Conservation (phyloP, 2,797 vertebrate genomes). For the Ctenochaetus hawaiiensis region DNA sequence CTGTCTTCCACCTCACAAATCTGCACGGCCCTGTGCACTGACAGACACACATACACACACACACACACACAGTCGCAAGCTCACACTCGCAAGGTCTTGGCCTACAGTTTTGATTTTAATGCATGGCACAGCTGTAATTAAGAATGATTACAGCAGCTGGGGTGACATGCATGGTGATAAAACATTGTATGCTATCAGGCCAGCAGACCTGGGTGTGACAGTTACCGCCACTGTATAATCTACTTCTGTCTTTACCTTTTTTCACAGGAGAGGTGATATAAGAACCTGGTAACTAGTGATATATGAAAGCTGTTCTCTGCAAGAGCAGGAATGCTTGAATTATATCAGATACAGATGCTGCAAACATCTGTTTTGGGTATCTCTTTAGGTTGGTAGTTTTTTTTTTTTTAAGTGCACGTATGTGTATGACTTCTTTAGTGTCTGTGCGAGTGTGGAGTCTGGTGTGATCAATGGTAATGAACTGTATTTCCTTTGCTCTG, state of each 20-base stretch:
- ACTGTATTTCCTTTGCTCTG: slow-evolving; percentile 67
- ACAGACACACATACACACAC: background rate
- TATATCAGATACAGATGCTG: slow-evolving; percentile 47
- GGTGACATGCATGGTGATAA: slow-evolving; percentile 55
- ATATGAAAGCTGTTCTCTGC: slow-evolving; percentile 40
- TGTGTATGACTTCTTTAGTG: slow-evolving; percentile 39
- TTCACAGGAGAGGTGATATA: slow-evolving; percentile 28
- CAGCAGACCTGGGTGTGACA: slow-evolving; percentile 33
- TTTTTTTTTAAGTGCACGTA: slow-evolving; percentile 22
- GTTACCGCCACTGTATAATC: slow-evolving; percentile 29
- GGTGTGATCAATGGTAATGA: slow-evolving; percentile 73
- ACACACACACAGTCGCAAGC: background rate
- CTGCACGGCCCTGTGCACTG: background rate
- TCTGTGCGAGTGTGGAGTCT: slow-evolving; percentile 21
- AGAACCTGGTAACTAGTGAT: slow-evolving; percentile 31
- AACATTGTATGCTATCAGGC: slow-evolving; percentile 32
- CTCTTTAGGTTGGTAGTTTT: slow-evolving; percentile 11
- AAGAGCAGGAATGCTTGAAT: slow-evolving; percentile 34
- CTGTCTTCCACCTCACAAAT: slow-evolving; percentile 24
- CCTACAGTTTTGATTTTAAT: slow-evolving; percentile 58
- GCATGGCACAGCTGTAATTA: slow-evolving; percentile 65
- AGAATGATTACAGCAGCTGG: slow-evolving; percentile 70
- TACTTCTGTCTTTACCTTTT: slow-evolving; percentile 1
- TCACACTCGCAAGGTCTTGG: background rate
- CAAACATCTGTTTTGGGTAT: slow-evolving; percentile 48